Base-by-base conservation (phyloP, 2,113 vertebrate species). In the Felis catus region DNA sequence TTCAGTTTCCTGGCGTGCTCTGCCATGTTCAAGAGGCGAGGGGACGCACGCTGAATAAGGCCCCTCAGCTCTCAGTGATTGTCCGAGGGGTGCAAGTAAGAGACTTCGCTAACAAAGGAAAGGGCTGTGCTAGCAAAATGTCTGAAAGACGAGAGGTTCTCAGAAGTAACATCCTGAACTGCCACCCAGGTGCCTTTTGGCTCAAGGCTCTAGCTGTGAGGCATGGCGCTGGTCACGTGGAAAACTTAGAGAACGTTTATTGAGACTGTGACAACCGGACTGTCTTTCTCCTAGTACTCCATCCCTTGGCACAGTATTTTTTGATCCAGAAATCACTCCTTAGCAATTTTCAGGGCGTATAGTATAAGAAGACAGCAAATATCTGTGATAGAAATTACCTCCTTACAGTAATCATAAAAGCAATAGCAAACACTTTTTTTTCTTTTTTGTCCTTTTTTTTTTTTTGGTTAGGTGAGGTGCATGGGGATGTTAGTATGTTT, bases 271-370 rank as follows among this genome's bases (percentile, higher is more conserved):
- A 39, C 18, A 29, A 31, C 4, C 41, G 76, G 14, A 13, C 3
- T 39, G 14, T 12, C 23, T 83, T 95, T 83, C 31, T 94, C 63
- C 63, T 82, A 29, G 45, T 96, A 58, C 31, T 78, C 12, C 19
- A 29, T 79, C 39, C 82, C 36, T 63, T 81, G 55, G 29, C 48
- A 83, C 1, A 41, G 41, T 61, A 58, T 41, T 93, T 95, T 95
- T 80, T 95, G 81, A 29, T 63, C 48, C 29, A 70, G 81, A 90
- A 85, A 76, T 90, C 13, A 94, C 11, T 94, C n/a, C 90, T 84
- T 80, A 91, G 48, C 76, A 90, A 58, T 93, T 83, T 95, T 94
- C n/a, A 86, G 78, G 36, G 31, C 15, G 76, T 68, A 29, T 21
- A 48, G 33, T 58, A 9, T 80, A 85, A 89, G 36, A 95, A 80